Evolutionary conservation across 2,113 vertebrate species (phyloP).

Genomic region (Cephalopterus ornatus): DNA sequence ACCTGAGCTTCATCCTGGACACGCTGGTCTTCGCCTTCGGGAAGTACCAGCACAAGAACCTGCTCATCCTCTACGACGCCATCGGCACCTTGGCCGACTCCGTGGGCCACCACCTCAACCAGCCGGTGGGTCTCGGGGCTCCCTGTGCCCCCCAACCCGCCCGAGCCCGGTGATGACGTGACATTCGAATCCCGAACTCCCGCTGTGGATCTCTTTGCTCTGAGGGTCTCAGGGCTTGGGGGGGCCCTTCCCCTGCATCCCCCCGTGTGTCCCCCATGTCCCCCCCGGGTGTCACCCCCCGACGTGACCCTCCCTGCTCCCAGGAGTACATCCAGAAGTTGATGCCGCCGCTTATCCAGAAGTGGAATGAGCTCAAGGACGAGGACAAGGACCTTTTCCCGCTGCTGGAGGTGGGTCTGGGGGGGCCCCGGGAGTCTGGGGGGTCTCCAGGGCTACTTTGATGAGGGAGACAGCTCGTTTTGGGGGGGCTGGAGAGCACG

Average conservation of each 20-base stretch:
- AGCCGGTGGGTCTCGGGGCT: constrained; percentile 71
- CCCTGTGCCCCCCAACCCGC: neutral
- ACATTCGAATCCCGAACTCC: neutral
- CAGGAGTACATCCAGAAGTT: constrained; percentile 17
- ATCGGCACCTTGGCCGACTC: constrained; percentile 93
- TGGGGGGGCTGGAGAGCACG: too few relatives aligned
- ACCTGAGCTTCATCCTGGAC: constrained; percentile 93
- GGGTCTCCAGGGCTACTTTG: too few relatives aligned
- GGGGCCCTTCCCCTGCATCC: too few relatives aligned
- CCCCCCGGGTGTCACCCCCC: neutral
- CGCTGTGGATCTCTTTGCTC: neutral
- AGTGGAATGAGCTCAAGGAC: constrained; percentile 17
- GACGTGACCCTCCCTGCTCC: neutral
- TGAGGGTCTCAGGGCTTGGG: neutral
- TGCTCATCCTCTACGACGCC: constrained; percentile 94
- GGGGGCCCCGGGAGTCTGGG: too few relatives aligned
- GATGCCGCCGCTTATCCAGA: constrained; percentile 9
- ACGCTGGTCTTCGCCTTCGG: constrained; percentile 95
- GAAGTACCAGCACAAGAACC: constrained; percentile 96
- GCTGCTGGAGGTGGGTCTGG: neutral
- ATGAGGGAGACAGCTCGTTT: too few relatives aligned
- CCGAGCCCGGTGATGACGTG: too few relatives aligned
- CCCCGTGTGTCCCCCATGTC: neutral
- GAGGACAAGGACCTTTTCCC: constrained; percentile 21
- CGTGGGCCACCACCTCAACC: constrained; percentile 94